phyloP scores from a whole-genome alignment of 2,113 vertebrate species.

The Gymnobelideus leadbeateri region DNA sequence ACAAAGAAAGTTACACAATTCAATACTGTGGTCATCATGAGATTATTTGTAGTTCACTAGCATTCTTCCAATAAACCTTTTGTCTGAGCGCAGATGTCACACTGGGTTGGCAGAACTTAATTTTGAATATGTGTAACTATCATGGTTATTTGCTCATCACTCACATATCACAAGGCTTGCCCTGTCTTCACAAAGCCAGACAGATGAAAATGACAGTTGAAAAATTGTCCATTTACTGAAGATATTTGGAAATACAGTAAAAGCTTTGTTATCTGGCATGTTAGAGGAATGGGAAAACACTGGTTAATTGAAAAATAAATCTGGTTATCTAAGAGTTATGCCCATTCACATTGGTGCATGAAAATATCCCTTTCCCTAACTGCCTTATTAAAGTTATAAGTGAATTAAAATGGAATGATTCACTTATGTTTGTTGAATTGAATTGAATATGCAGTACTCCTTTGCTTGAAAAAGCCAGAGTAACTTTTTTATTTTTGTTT shows the following conservation, averaged over 20 bases:
- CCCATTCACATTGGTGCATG: neutral
- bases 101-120: neutral
- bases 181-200: constrained; percentile 19
- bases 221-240: neutral
- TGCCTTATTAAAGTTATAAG: neutral
- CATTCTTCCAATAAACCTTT: neutral
- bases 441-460: neutral
- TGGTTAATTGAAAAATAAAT: neutral
- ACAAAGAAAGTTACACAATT: neutral
- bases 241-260: neutral
- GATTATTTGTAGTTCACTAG: neutral
- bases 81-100: neutral
- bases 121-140: constrained; percentile 22
- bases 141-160: constrained; percentile 46
- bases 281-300: neutral
- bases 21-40: neutral
- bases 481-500: neutral
- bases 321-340: constrained; percentile 1
- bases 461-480: neutral
- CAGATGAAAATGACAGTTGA: neutral
- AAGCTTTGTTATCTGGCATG: constrained; percentile 1
- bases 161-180: neutral
- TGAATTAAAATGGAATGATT: neutral
- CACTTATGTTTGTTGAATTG: neutral
- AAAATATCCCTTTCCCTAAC: neutral